Evolutionary conservation across 1,140 invertebrate species (phyloP).

Genomic region (Cecropterus lyciades): DNA sequence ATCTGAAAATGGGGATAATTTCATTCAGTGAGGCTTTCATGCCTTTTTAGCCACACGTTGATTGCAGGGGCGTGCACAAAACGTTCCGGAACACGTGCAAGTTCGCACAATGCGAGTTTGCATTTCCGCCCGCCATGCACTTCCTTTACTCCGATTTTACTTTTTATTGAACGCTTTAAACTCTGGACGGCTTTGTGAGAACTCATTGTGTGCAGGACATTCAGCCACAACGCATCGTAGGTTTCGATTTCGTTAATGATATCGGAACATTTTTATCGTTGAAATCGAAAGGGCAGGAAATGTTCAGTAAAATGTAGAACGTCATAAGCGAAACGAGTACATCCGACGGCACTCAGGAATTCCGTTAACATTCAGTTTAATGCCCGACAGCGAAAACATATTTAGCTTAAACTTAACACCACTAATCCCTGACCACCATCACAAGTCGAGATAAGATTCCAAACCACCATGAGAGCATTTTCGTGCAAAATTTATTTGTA

Average conservation of each 20-base stretch:
- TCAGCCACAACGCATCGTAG: constrained; percentile 77
- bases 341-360: constrained; percentile 20
- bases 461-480: constrained; percentile 52
- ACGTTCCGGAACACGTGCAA: constrained; percentile 80
- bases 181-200: constrained; percentile 73
- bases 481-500: constrained; percentile 73
- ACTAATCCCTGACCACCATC: constrained; percentile 62
- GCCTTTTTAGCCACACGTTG: constrained; percentile 49
- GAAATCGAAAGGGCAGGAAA: constrained; percentile 79
- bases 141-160: constrained; percentile 81
- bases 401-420: constrained; percentile 60
- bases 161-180: constrained; percentile 78
- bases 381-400: constrained; percentile 35
- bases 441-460: constrained; percentile 59
- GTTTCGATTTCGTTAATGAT: constrained; percentile 83
- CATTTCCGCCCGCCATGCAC: constrained; percentile 82
- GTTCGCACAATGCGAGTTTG: constrained; percentile 81
- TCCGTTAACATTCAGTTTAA: constrained; percentile 17
- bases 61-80: constrained; percentile 71
- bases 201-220: constrained; percentile 72
- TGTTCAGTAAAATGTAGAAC: constrained; percentile 34
- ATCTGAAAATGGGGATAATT: constrained; percentile 65
- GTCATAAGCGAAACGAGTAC: constrained; percentile 4
- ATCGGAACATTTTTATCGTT: constrained; percentile 74
- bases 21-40: constrained; percentile 62